Percentiles rank a stretch among this genome's conserved stretches.
phyloP scores from a whole-genome alignment of 2,113 vertebrate genomes.

The Macaca mulatta region DNA sequence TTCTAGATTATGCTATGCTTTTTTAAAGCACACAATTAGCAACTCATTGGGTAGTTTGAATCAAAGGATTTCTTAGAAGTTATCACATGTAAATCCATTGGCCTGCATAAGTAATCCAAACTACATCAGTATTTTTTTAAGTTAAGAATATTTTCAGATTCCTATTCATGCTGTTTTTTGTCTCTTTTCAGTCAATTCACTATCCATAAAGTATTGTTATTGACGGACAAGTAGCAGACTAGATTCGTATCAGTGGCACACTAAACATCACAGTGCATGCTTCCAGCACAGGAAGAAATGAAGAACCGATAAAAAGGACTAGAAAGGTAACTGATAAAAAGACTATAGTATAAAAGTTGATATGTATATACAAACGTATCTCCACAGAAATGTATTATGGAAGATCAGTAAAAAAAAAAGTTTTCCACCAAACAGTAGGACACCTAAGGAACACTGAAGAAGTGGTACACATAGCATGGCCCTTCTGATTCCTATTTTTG shows the following conservation, averaged over 20 bases:
- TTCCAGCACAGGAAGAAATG: neutral
- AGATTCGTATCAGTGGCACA: neutral
- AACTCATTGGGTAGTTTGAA: slow-evolving; percentile 14
- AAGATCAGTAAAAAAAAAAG: neutral
- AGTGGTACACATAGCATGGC: neutral
- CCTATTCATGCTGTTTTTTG: slow-evolving; percentile 14
- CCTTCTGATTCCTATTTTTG: neutral
- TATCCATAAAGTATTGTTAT: slow-evolving; percentile 19
- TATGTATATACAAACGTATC: neutral
- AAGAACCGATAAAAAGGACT: neutral
- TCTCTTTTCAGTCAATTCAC: neutral
- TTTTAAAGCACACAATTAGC: slow-evolving; percentile 25
- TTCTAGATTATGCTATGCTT: slow-evolving; percentile 23
- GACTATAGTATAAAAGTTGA: neutral
- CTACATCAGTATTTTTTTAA: slow-evolving; percentile 11
- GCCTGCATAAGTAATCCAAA: neutral
- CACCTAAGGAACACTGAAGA: neutral
- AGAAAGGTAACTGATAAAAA: neutral
- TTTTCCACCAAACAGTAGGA: neutral
- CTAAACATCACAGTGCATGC: neutral
- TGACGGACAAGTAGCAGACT: neutral
- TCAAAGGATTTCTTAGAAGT: slow-evolving; percentile 52
- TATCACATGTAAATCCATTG: slow-evolving; percentile 10
- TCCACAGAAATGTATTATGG: neutral
- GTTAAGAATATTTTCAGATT: slow-evolving; percentile 42